Evolutionary conservation across 1,140 invertebrate genomes (phyloP).

Genomic region (Drosophila parvula): DNA sequence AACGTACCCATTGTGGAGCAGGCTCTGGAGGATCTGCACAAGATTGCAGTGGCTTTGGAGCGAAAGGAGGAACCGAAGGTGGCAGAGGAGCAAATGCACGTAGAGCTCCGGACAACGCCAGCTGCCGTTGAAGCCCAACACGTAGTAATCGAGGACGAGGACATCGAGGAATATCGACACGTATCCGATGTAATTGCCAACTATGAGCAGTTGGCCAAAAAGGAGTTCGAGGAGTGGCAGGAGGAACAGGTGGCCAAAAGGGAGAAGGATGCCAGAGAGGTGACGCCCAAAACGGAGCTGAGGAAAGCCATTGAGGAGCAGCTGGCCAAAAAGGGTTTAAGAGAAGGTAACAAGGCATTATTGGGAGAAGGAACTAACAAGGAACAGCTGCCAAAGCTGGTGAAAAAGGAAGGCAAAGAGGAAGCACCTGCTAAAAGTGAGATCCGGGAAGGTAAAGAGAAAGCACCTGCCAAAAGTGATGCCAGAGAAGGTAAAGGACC

Average conservation of each 20-base stretch:
- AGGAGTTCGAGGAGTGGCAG: constrained; percentile 32
- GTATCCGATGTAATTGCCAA: constrained; percentile 77
- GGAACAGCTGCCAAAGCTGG: not conserved
- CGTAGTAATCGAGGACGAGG: constrained; percentile 63
- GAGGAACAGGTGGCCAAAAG: constrained; percentile 40
- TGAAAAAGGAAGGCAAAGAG: not conserved
- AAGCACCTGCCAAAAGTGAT: not conserved
- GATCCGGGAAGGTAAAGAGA: not conserved
- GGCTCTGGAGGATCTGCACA: constrained; percentile 71
- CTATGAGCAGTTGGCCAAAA: constrained; percentile 71
- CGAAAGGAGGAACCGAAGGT: constrained; percentile 7
- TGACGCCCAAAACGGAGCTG: constrained; percentile 18
- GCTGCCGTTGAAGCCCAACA: constrained; percentile 55
- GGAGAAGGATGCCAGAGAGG: constrained; percentile 4
- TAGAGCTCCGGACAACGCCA: constrained; percentile 60
- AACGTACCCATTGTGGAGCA: constrained; percentile 79
- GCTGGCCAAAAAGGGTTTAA: constrained; percentile 6
- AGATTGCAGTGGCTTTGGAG: constrained; percentile 57
- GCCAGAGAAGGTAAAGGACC: not conserved
- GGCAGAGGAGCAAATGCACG: constrained; percentile 27
- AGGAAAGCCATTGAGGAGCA: constrained; percentile 26
- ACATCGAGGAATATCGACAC: constrained; percentile 49
- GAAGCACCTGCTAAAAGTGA: not conserved
- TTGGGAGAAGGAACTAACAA: not conserved
- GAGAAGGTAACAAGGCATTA: not conserved